Conservation (phyloP, 2,888 invertebrate genomes). For the Eupithecia abbreviata region DNA sequence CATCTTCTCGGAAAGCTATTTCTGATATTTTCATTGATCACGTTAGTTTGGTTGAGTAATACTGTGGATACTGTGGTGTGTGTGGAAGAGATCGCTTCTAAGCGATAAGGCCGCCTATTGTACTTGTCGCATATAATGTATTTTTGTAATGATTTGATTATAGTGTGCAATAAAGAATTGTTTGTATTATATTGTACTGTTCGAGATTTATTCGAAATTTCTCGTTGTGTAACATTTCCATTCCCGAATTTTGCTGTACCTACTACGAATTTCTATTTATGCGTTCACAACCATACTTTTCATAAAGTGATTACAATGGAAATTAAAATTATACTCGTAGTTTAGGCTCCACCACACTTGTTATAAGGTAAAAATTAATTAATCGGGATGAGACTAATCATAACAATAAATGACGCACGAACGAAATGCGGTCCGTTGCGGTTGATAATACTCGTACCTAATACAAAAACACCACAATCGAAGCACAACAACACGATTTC, state of each 20-base stretch:
- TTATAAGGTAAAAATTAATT: slow-evolving; percentile 16
- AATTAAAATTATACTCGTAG: not conserved
- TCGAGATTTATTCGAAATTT: not conserved
- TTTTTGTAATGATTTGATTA: too few relatives aligned
- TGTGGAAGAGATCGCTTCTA: too few relatives aligned
- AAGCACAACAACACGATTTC: slow-evolving; percentile 38
- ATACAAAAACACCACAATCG: slow-evolving; percentile 32
- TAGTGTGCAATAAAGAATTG: too few relatives aligned
- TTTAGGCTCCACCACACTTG: not conserved
- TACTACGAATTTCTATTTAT: not conserved
- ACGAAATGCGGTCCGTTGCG: slow-evolving; percentile 33
- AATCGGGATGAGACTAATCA: slow-evolving; percentile 19
- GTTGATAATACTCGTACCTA: slow-evolving; percentile 17
- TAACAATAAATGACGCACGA: slow-evolving; percentile 21
- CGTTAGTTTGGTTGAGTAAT: slow-evolving; percentile 11
- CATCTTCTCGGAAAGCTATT: slow-evolving; percentile 21
- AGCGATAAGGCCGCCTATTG: too few relatives aligned
- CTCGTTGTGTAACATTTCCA: not conserved
- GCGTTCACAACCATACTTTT: not conserved
- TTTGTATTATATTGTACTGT: not conserved
- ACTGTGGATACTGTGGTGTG: not conserved
- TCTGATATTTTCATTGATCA: not conserved
- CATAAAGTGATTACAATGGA: not conserved
- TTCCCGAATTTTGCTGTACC: not conserved
- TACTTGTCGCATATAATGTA: too few relatives aligned